Evolutionary conservation across 2,888 invertebrate genomes (phyloP), one percentile per base, ranked within the genome.

Genomic region (Frankliniella fusca): DNA sequence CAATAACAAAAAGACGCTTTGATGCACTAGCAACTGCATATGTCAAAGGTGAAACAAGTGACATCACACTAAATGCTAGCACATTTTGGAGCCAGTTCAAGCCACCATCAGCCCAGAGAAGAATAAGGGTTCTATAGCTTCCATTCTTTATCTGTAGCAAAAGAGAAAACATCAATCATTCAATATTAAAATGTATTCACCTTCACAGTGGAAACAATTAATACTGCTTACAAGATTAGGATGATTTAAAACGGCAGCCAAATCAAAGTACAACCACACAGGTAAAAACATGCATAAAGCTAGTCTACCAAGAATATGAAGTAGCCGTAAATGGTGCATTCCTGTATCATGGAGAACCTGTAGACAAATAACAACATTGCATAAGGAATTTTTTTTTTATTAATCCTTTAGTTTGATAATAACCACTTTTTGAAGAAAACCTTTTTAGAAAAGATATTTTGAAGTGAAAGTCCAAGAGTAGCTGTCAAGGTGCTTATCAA

Each of bases 11-110:
- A 85, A 97, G 96, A 85, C 98, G 91, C 89, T 98, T 98, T 82
- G 97, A 96, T 48, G 97, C 96, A 88, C 96, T 98, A 82, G 97
- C 97, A 83, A 98, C 97, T 0, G 97, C 97, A 89, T 98, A 98
- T 0, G 97, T 96, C 54, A 98, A 90, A 76, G 98, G 97, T n/a
- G 97, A 93, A 70, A 98, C 96, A 84, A 95, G 89, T 82, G 96
- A 95, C 85, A 99, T 91, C 82, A 98, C 94, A 85, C 95, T 96
- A 89, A 98, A 98, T 0, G 98, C 98, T 82, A 97, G 93, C 86
- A 97, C 93, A 87, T 98, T 99, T 89, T 98, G 98, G 85, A 96
- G 89, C 94, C 97, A 98, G 87, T 95, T 97, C 85, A 97, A 91
- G 82, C 94, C 90, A 23, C 97, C 98, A 88, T 97, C 97, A 27